phyloP scores from a whole-genome alignment of 2,797 vertebrate genomes.

The Yasuhikotakia modesta region DNA sequence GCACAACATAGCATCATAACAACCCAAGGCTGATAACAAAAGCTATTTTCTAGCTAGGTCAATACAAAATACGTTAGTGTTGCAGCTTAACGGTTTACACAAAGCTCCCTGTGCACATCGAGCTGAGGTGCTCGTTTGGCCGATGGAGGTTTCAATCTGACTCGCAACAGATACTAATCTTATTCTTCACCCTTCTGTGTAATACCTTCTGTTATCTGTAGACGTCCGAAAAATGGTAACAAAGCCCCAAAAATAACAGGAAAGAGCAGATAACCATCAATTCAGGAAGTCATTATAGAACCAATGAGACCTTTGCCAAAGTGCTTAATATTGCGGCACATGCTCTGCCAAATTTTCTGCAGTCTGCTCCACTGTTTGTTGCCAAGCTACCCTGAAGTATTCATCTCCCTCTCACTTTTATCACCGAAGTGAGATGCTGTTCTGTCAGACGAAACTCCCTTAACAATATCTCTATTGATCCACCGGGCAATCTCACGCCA shows the following conservation, averaged over 20 bases:
- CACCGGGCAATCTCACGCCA: conserved; percentile 24
- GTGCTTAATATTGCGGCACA: background rate
- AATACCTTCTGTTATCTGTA: background rate
- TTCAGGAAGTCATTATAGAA: conserved; percentile 19
- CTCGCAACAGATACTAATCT: background rate
- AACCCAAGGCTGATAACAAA: background rate
- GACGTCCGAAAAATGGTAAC: background rate
- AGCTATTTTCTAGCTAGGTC: background rate
- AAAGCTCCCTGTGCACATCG: background rate
- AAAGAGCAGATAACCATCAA: conserved; percentile 15
- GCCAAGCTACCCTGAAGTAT: conserved; percentile 16
- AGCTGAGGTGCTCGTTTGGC: background rate
- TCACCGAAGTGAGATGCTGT: conserved; percentile 43
- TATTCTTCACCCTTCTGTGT: background rate
- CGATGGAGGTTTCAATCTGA: background rate
- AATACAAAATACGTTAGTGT: background rate
- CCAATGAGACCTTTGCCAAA: conserved; percentile 20
- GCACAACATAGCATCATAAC: conserved; percentile 4
- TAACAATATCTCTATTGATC: conserved; percentile 62
- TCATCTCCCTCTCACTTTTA: conserved; percentile 30
- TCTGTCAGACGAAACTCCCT: conserved; percentile 49
- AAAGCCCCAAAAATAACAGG: background rate
- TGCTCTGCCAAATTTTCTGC: background rate
- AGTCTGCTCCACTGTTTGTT: conserved; percentile 2
- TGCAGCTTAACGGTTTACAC: background rate